These are phyloP conservation scores for Andricus quercusramuli DNA, from an alignment of 2,888 invertebrate genomes.

Conservation along the genomic window DNA sequence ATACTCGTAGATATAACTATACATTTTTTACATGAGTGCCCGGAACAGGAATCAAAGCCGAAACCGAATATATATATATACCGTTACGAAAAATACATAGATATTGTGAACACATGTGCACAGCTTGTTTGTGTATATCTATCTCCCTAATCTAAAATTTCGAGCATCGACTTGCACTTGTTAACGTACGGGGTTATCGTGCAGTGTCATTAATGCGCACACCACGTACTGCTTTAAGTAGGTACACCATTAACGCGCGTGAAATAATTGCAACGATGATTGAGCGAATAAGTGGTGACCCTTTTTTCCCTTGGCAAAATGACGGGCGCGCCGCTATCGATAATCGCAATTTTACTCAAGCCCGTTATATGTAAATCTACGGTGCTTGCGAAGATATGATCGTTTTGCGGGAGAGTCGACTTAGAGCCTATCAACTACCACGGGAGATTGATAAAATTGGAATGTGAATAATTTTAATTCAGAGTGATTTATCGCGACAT, in stretches of 20 bases:
- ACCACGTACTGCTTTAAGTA: constrained; percentile 54
- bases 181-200: constrained; percentile 67
- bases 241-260: constrained; percentile 50
- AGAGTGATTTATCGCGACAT: background rate
- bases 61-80: background rate
- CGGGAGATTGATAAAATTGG: constrained; percentile 25
- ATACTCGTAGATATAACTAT: too few relatives aligned
- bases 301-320: constrained; percentile 37
- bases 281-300: constrained; percentile 46
- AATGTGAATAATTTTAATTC: constrained; percentile 10
- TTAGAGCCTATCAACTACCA: background rate
- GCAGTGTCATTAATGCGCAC: constrained; percentile 59
- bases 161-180: constrained; percentile 70
- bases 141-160: constrained; percentile 71
- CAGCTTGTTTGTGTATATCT: constrained; percentile 49
- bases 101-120: background rate
- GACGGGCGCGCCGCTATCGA: constrained; percentile 49
- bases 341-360: constrained; percentile 52
- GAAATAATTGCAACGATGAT: constrained; percentile 57
- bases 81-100: background rate
- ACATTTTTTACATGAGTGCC: too few relatives aligned
- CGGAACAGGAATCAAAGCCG: too few relatives aligned
- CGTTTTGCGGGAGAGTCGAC: constrained; percentile 8
- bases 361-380: constrained; percentile 53
- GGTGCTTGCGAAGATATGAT: constrained; percentile 48